These are phyloP conservation scores for Torymus aiolomorphi DNA, from an alignment of 2,888 invertebrate species.

Conservation along the genomic window DNA sequence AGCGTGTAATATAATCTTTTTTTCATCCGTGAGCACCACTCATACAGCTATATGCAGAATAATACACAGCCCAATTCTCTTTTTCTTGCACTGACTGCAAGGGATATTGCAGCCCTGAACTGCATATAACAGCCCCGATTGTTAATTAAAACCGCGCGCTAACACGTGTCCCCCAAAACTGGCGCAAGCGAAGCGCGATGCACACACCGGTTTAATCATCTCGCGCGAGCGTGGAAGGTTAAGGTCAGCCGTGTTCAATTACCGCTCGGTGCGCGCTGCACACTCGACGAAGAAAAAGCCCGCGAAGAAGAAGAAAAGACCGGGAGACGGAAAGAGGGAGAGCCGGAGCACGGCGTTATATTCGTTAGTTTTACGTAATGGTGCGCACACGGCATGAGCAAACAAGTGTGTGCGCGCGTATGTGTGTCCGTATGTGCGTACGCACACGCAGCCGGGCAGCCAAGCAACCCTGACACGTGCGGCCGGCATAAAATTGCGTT, in stretches of 20 bases:
- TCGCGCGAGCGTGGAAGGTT: constrained; percentile 16
- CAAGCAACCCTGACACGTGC: constrained; percentile 55
- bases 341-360: background rate
- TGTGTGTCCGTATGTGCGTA: background rate
- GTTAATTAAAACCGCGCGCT: no score
- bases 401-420: background rate
- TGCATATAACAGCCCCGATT: no score
- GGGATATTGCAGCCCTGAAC: no score
- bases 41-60: no score
- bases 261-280: background rate
- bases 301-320: no score
- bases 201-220: constrained; percentile 7
- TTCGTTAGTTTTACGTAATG: constrained; percentile 38
- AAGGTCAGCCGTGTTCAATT: constrained; percentile 30
- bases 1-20: no score
- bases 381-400: no score
- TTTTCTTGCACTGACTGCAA: no score
- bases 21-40: no score
- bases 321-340: background rate
- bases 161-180: no score
- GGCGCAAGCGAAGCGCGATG: constrained; percentile 3
- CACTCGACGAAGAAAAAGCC: constrained; percentile 9
- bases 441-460: background rate
- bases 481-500: constrained; percentile 53
- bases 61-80: no score